Percentiles rank a stretch among this genome's conserved stretches.
Conservation (phyloP, 2,888 invertebrate genomes). For the Therioaphis trifolii region DNA sequence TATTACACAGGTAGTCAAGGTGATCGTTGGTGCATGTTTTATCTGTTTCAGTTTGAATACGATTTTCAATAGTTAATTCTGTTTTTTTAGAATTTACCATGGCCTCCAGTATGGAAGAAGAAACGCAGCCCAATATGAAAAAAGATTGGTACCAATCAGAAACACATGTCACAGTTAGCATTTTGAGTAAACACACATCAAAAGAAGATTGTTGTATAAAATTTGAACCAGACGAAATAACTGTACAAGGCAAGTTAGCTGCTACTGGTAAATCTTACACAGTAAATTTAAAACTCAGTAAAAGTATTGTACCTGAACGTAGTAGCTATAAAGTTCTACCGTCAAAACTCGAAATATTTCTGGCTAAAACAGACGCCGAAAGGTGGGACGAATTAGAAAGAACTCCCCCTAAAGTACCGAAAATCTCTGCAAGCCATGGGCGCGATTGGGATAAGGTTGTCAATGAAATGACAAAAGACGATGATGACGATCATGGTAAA, state of each 20-base stretch:
- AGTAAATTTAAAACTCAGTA: too few species aligned
- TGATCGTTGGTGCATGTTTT: too few species aligned
- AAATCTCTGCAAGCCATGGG: conserved; percentile 69
- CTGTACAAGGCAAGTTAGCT: too few species aligned
- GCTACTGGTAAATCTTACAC: too few species aligned
- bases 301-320: too few species aligned
- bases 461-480: conserved; percentile 77
- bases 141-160: too few species aligned
- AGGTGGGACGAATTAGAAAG: conserved; percentile 70
- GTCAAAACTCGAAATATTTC: conserved; percentile 86
- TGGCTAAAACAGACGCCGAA: conserved; percentile 80
- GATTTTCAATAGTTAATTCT: background rate
- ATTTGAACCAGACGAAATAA: too few species aligned
- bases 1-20: too few species aligned
- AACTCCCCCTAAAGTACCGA: conserved; percentile 72
- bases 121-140: conserved; percentile 69
- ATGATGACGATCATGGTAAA: conserved; percentile 90
- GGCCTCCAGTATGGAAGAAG: conserved; percentile 10
- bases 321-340: conserved; percentile 77
- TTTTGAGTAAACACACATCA: conserved; percentile 82
- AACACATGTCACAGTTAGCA: conserved; percentile 81
- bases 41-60: too few species aligned
- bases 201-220: conserved; percentile 74
- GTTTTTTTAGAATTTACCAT: conserved; percentile 20
- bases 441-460: conserved; percentile 87